phyloP scores from a whole-genome alignment of 2,888 invertebrate species.

The Cepaea hortensis region DNA sequence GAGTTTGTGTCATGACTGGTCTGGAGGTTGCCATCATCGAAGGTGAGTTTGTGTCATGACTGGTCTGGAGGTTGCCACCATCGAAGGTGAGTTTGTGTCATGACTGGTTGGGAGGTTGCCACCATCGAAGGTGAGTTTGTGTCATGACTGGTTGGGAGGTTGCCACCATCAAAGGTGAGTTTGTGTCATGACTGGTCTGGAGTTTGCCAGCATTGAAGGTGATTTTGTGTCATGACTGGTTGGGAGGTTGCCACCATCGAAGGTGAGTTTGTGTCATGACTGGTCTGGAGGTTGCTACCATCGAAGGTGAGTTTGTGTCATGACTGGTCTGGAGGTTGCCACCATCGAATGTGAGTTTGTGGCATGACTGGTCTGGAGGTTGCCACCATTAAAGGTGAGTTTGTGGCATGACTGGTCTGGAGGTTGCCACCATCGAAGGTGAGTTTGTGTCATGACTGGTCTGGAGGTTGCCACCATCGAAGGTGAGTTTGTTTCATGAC shows the following conservation, averaged over 20 bases:
- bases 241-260: constrained; percentile 49
- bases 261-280: constrained; percentile 57
- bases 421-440: constrained; percentile 56
- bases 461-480: constrained; percentile 48
- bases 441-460: constrained; percentile 54
- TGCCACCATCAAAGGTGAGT: constrained; percentile 57
- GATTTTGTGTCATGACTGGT: constrained; percentile 56
- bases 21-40: constrained; percentile 49
- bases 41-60: constrained; percentile 60
- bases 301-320: constrained; percentile 51
- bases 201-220: constrained; percentile 56
- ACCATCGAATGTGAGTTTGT: constrained; percentile 57
- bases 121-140: constrained; percentile 53
- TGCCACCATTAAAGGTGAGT: constrained; percentile 57
- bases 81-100: constrained; percentile 56
- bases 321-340: constrained; percentile 44
- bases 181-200: constrained; percentile 56
- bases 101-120: constrained; percentile 52
- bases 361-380: constrained; percentile 52
- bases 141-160: neutral
- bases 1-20: constrained; percentile 57
- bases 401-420: constrained; percentile 56
- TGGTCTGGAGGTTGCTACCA: constrained; percentile 48
- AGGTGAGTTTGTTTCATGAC: constrained; percentile 50
- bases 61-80: constrained; percentile 49